A percentile compares a stretch with the other conserved stretches of the same genome.
These are phyloP conservation scores for Pseudococcus jackbeardsleyi DNA, from an alignment of 2,888 invertebrate species.

Conservation along the genomic window DNA sequence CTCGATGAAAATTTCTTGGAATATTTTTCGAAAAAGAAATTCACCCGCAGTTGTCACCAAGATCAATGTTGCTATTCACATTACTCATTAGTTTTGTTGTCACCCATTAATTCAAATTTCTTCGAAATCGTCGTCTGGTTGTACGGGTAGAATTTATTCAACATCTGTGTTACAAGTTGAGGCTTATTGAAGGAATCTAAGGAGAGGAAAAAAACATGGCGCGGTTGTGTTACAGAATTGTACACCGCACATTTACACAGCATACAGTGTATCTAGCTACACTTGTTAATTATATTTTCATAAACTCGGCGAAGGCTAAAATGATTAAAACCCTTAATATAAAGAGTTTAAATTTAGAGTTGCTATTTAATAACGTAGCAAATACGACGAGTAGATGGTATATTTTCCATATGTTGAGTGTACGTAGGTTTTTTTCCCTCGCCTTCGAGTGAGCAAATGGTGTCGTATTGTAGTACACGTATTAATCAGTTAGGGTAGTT, in stretches of 20 bases:
- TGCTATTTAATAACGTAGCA: slow-evolving; percentile 28
- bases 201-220: slow-evolving; percentile 6
- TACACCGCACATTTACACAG: too few relatives aligned
- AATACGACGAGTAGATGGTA: background rate
- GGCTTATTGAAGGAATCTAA: background rate
- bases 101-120: background rate
- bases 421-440: background rate
- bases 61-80: background rate
- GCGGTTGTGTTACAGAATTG: slow-evolving; percentile 1
- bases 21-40: too few relatives aligned
- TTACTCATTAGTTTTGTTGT: background rate
- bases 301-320: slow-evolving; percentile 30
- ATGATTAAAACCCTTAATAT: slow-evolving; percentile 46
- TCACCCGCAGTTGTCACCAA: too few relatives aligned
- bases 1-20: background rate
- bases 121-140: background rate
- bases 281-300: slow-evolving; percentile 50
- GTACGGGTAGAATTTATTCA: slow-evolving; percentile 8
- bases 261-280: background rate
- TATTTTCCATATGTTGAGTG: slow-evolving; percentile 20
- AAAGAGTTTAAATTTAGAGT: slow-evolving; percentile 42
- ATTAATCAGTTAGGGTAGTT: slow-evolving; percentile 3
- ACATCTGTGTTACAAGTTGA: slow-evolving; percentile 33
- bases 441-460: background rate
- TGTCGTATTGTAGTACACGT: background rate